phyloP scores from a whole-genome alignment of 2,888 invertebrate species.

The Caenorhabditis panamensis region DNA sequence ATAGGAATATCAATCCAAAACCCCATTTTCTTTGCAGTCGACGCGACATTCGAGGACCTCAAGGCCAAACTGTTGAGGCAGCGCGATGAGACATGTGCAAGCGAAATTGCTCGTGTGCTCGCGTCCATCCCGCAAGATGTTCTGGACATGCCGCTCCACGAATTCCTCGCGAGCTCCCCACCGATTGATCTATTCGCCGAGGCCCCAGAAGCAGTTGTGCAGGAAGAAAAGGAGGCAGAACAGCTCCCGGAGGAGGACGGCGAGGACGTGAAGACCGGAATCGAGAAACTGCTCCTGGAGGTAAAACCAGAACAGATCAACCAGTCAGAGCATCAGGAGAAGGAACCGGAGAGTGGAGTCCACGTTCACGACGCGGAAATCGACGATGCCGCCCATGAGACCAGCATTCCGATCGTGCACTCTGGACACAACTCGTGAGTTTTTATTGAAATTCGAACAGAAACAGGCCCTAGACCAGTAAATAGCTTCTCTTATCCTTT shows the following conservation, averaged over 20 bases:
- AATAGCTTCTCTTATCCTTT: neutral
- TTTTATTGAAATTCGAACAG: too few species aligned
- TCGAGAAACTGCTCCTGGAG: too few species aligned
- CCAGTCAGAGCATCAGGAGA: neutral
- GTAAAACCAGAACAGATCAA: neutral
- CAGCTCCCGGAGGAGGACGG: too few species aligned
- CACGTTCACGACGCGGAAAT: constrained; percentile 13
- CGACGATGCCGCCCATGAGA: constrained; percentile 51
- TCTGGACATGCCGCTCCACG: constrained; percentile 7
- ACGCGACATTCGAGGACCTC: too few species aligned
- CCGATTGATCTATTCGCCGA: constrained; percentile 10
- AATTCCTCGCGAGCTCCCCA: constrained; percentile 20
- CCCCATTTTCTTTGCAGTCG: neutral
- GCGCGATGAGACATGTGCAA: neutral
- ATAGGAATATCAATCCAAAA: too few species aligned
- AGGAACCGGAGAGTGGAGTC: constrained; percentile 2
- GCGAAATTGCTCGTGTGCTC: constrained; percentile 9
- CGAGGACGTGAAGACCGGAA: too few species aligned
- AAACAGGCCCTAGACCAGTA: too few species aligned
- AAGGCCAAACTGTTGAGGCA: too few species aligned
- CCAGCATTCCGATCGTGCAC: constrained; percentile 43
- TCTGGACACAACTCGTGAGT: constrained; percentile 45
- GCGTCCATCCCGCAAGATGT: constrained; percentile 12
- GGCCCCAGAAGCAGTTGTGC: neutral
- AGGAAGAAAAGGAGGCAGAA: too few species aligned